Percentiles rank a stretch among this genome's conserved stretches.
Evolutionary conservation across 2,797 vertebrate species (phyloP).

Genomic region (Diceros bicornis): DNA sequence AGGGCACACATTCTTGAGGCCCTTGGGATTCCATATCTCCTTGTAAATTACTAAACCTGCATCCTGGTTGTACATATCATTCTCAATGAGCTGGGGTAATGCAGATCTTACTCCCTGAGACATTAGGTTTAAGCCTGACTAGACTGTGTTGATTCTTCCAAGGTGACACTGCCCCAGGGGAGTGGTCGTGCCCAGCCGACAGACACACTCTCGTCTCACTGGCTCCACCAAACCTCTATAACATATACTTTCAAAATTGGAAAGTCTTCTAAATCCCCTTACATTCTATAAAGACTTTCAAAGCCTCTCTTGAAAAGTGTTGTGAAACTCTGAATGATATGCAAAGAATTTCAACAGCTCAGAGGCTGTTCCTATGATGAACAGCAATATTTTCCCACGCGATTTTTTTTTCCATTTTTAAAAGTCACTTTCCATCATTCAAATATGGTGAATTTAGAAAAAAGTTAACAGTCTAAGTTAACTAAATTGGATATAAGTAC

Average conservation of each 20-base stretch:
- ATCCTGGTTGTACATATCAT: neutral
- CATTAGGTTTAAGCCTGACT: neutral
- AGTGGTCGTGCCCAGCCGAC: neutral
- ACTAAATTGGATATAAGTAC: neutral
- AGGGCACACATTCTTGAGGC: neutral
- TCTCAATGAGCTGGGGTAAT: neutral
- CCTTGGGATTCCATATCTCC: too few species aligned
- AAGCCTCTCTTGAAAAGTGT: neutral
- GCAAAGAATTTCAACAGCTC: conserved; percentile 51
- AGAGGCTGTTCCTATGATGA: neutral
- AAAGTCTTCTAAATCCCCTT: neutral
- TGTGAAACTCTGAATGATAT: neutral
- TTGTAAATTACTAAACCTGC: neutral
- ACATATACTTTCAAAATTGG: neutral
- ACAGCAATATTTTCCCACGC: neutral
- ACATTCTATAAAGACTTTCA: neutral
- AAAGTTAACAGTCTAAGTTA: neutral
- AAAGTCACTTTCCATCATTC: conserved; percentile 23
- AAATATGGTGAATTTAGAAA: neutral
- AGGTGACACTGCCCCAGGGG: neutral
- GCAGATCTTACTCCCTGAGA: neutral
- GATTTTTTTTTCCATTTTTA: neutral
- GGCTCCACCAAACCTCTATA: neutral
- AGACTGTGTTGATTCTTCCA: neutral
- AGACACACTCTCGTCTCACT: neutral